phyloP scores from a whole-genome alignment of 2,797 vertebrate species.

The Enteromius paludinosus region DNA sequence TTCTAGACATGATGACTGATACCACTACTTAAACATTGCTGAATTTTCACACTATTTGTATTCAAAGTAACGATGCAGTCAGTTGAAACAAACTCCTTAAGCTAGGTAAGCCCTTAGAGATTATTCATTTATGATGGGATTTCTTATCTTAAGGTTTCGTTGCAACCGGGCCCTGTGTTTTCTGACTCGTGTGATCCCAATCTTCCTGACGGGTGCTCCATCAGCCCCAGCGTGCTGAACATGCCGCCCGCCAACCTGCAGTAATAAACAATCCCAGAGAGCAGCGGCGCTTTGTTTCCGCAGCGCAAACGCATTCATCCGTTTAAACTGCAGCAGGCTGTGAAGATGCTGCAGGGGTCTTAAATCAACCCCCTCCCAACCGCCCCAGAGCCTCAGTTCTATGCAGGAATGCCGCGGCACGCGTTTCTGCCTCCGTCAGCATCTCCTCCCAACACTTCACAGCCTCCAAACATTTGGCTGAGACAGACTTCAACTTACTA shows the following conservation, averaged over 20 bases:
- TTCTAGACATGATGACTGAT: neutral
- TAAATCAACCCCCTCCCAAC: constrained; percentile 53
- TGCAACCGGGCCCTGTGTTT: constrained; percentile 25
- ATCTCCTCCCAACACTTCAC: constrained; percentile 15
- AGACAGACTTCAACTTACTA: constrained; percentile 21
- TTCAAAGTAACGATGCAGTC: constrained; percentile 15
- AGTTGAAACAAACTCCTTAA: neutral
- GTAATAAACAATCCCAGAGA: constrained; percentile 38
- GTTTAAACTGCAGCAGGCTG: constrained; percentile 46
- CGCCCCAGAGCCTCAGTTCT: constrained; percentile 6
- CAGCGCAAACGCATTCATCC: constrained; percentile 31
- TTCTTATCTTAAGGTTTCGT: constrained; percentile 8
- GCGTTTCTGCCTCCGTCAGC: constrained; percentile 42
- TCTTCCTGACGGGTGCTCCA: constrained; percentile 37
- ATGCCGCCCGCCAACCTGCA: constrained; percentile 44
- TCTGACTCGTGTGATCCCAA: constrained; percentile 12
- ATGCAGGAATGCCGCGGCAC: constrained; percentile 41
- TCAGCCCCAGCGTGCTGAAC: constrained; percentile 33
- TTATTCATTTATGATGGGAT: constrained; percentile 17
- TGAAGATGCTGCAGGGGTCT: constrained; percentile 45
- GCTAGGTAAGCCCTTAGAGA: neutral
- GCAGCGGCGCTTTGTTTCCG: constrained; percentile 38
- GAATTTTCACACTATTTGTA: constrained; percentile 29
- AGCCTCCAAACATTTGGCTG: neutral
- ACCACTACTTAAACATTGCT: neutral